These are phyloP conservation scores for Orthosia gothica DNA, from an alignment of 2,888 invertebrate genomes.

Conservation along the genomic window DNA sequence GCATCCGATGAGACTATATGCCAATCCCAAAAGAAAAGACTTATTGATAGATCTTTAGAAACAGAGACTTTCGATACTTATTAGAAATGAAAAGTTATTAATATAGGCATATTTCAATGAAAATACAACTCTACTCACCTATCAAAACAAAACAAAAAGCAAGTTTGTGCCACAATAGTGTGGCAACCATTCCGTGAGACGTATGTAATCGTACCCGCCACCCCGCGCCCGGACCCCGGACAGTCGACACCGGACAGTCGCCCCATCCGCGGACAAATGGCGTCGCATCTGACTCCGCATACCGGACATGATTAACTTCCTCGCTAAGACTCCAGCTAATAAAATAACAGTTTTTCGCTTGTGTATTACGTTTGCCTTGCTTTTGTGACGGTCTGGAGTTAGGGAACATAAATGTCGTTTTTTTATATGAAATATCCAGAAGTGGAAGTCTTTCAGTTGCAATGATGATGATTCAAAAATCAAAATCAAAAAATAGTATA, in stretches of 20 bases:
- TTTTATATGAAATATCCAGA: too few relatives aligned
- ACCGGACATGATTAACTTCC: slow-evolving; percentile 57
- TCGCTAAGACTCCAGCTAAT: slow-evolving; percentile 38
- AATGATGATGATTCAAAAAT: too few relatives aligned
- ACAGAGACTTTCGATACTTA: too few relatives aligned
- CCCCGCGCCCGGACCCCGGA: background rate
- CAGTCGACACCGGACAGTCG: slow-evolving; percentile 10
- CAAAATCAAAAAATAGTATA: too few relatives aligned
- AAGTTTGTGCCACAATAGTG: background rate
- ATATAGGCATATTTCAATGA: too few relatives aligned
- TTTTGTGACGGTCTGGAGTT: background rate
- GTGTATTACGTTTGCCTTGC: background rate
- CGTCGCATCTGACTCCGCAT: slow-evolving; percentile 54
- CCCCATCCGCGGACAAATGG: slow-evolving; percentile 61
- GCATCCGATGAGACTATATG: too few relatives aligned
- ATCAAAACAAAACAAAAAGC: background rate
- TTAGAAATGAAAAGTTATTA: too few relatives aligned
- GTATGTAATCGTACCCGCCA: slow-evolving; percentile 18
- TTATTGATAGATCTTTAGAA: too few relatives aligned
- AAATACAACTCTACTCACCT: background rate
- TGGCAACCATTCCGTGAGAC: slow-evolving; percentile 21
- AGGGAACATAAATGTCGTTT: background rate
- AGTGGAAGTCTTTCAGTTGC: too few relatives aligned
- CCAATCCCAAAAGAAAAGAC: too few relatives aligned
- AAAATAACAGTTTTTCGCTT: slow-evolving; percentile 28